phyloP scores from a whole-genome alignment of 2,797 vertebrate genomes.

The Hephaestus fuliginosus region DNA sequence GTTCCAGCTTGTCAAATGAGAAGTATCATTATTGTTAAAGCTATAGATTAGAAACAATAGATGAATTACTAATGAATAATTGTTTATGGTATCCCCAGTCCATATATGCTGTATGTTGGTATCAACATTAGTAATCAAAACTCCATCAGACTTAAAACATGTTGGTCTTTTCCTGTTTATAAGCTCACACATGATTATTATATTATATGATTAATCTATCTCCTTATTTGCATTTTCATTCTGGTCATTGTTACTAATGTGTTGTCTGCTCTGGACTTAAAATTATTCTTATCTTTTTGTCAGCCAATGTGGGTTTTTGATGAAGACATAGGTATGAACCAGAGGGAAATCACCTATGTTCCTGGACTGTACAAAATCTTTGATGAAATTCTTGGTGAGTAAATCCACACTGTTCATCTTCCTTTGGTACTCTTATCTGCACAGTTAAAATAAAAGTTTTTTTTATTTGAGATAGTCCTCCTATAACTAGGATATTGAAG shows the following conservation, averaged over 20 bases:
- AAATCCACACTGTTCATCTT: constrained; percentile 4
- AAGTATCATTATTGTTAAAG: neutral
- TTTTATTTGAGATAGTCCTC: constrained; percentile 21
- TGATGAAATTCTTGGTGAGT: constrained; percentile 99
- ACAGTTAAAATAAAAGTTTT: constrained; percentile 22
- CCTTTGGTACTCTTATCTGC: neutral
- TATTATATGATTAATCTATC: neutral
- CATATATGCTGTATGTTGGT: neutral
- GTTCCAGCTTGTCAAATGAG: neutral
- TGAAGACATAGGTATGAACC: constrained; percentile 97
- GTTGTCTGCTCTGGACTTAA: neutral
- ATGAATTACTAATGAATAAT: neutral
- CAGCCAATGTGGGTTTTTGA: constrained; percentile 99
- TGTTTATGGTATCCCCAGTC: neutral
- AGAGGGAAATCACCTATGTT: constrained; percentile 96
- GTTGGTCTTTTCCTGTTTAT: neutral
- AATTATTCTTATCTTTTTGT: constrained; percentile 37
- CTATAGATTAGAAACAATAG: neutral
- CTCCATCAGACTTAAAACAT: neutral
- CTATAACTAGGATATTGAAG: neutral
- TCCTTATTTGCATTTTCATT: neutral
- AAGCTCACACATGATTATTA: neutral
- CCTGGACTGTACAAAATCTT: constrained; percentile 99
- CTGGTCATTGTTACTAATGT: neutral
- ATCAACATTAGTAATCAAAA: neutral